Percentiles rank a stretch among this genome's conserved stretches.
These are phyloP conservation scores for Alcedo quadribrachys DNA, from an alignment of 2,797 vertebrate genomes.

Conservation along the genomic window DNA sequence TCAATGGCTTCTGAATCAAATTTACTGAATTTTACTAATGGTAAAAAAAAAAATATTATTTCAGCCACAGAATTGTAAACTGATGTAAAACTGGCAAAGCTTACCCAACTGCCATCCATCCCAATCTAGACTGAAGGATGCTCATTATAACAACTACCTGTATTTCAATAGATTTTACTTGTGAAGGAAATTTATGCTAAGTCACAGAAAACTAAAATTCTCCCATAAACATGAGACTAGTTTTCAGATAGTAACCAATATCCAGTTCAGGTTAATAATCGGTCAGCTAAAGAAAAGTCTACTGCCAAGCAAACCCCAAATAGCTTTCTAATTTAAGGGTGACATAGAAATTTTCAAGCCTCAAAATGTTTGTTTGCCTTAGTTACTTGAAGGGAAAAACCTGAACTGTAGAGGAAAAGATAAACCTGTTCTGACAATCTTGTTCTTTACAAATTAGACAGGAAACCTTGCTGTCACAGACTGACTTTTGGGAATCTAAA, in stretches of 20 bases:
- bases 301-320: not conserved
- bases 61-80: not conserved
- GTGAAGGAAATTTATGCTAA: not conserved
- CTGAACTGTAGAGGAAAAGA: not conserved
- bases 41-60: slow-evolving; percentile 14
- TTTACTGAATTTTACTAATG: not conserved
- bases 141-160: not conserved
- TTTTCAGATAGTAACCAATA: not conserved
- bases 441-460: not conserved
- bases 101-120: not conserved
- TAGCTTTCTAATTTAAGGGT: not conserved
- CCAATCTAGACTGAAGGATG: not conserved
- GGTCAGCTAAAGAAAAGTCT: not conserved
- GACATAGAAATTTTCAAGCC: not conserved
- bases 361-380: not conserved
- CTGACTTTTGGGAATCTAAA: not conserved
- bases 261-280: not conserved
- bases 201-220: not conserved
- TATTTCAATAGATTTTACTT: not conserved
- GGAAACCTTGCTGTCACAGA: not conserved
- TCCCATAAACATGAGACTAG: not conserved
- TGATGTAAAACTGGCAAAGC: not conserved
- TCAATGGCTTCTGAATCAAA: not conserved
- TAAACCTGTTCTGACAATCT: not conserved
- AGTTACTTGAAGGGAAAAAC: not conserved